phyloP scores from a whole-genome alignment of 37 sponge, comb jelly and placozoan species.

The Petrosia ficiformis region DNA sequence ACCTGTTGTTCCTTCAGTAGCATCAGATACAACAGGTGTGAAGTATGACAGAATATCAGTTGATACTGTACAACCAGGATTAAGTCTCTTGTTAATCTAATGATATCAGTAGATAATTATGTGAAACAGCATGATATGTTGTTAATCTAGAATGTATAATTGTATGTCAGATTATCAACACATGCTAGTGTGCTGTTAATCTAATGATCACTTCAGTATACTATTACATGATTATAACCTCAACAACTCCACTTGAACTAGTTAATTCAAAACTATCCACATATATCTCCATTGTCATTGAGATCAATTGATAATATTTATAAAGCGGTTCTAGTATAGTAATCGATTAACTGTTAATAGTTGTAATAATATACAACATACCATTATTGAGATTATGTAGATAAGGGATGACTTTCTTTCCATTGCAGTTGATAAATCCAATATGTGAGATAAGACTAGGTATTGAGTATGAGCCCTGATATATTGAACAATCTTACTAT shows the following conservation, averaged over 20 bases:
- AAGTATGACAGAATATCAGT: neutral
- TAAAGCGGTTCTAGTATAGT: slow-evolving; percentile 10
- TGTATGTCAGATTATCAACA: too few species aligned
- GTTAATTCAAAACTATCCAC: slow-evolving; percentile 25
- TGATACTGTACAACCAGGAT: neutral
- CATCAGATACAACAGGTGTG: neutral
- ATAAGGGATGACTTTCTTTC: slow-evolving; percentile 36
- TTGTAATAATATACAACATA: neutral
- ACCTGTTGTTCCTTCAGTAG: too few species aligned
- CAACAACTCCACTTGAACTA: slow-evolving; percentile 13
- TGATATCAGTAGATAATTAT: too few species aligned
- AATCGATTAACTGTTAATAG: neutral
- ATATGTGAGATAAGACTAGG: neutral
- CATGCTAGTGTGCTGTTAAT: neutral
- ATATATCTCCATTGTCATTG: slow-evolving; percentile 4
- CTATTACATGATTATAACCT: neutral
- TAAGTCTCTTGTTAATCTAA: neutral
- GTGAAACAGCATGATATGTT: too few species aligned
- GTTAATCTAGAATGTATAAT: too few species aligned
- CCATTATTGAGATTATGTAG: slow-evolving; percentile 3
- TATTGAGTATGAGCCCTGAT: neutral
- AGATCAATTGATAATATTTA: slow-evolving; percentile 3
- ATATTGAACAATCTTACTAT: neutral
- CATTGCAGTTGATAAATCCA: slow-evolving; percentile 16
- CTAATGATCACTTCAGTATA: neutral